phyloP scores from a whole-genome alignment of 2,113 vertebrate species.

The Hypomesus transpacificus region DNA sequence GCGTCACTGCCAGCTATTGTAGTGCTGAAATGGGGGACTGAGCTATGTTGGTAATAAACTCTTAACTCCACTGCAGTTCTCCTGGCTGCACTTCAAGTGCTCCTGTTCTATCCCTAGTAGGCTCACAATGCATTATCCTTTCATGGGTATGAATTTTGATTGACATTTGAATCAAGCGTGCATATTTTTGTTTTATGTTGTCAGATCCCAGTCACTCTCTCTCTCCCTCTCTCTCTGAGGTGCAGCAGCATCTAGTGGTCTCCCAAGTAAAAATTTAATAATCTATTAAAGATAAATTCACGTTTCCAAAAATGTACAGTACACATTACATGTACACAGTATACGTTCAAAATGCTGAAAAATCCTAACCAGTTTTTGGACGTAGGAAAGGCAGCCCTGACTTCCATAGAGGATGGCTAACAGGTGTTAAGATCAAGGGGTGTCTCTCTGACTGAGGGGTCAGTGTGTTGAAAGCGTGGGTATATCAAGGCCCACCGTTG shows the following conservation, averaged over 20 bases:
- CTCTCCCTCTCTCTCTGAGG: not conserved
- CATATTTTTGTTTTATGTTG: conserved; percentile 1
- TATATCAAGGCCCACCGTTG: conserved; percentile 43
- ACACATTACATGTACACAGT: not conserved
- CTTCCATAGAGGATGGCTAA: too few relatives aligned
- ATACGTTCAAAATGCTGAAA: too few relatives aligned
- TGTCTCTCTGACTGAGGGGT: conserved; percentile 23
- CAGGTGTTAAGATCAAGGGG: conserved; percentile 34
- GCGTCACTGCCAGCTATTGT: conserved; percentile 12
- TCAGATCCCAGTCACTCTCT: too few relatives aligned
- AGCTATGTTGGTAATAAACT: conserved; percentile 24
- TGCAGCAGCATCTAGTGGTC: too few relatives aligned
- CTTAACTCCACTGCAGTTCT: conserved; percentile 10
- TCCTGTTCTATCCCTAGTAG: too few relatives aligned
- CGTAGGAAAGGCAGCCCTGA: too few relatives aligned
- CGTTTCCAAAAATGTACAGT: not conserved
- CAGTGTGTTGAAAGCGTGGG: conserved; percentile 31
- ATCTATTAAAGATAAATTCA: too few relatives aligned
- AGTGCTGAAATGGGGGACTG: not conserved
- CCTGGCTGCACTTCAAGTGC: too few relatives aligned
- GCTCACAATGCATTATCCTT: not conserved
- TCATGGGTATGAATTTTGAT: conserved; percentile 7
- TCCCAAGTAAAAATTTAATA: too few relatives aligned
- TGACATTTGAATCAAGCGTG: conserved; percentile 2
- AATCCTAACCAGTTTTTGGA: too few relatives aligned